Conservation (phyloP, 2,797 vertebrate species). For the Chlorospingus flavigularis region DNA sequence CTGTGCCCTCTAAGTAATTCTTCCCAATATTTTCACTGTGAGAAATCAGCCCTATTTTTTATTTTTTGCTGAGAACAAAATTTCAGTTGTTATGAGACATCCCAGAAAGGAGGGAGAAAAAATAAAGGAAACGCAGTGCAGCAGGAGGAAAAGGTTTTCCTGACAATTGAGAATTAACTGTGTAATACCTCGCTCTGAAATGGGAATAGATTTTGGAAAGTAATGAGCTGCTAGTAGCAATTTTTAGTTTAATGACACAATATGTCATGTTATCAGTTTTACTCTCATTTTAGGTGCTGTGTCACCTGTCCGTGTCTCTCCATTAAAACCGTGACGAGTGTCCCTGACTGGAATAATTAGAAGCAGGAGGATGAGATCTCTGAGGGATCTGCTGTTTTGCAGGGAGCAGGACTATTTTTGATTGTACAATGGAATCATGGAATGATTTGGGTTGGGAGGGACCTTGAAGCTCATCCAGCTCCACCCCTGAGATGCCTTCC, state of each 20-base stretch:
- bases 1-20: background rate
- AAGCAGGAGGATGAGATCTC: background rate
- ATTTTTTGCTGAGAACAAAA: background rate
- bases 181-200: background rate
- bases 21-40: background rate
- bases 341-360: background rate
- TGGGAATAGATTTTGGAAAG: background rate
- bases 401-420: background rate
- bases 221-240: background rate
- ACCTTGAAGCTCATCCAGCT: background rate
- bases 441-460: background rate
- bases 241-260: background rate
- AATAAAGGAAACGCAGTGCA: background rate
- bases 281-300: background rate
- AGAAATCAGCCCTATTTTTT: background rate
- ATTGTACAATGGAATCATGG: accelerated
- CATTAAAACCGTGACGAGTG: background rate
- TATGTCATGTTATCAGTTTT: background rate
- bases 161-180: background rate
- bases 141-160: background rate
- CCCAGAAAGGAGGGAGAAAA: background rate
- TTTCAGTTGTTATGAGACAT: background rate
- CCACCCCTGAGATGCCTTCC: background rate
- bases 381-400: background rate
- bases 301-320: background rate